These are phyloP conservation scores for Vollenhovia emeryi DNA, from an alignment of 1,140 invertebrate species.

Conservation along the genomic window DNA sequence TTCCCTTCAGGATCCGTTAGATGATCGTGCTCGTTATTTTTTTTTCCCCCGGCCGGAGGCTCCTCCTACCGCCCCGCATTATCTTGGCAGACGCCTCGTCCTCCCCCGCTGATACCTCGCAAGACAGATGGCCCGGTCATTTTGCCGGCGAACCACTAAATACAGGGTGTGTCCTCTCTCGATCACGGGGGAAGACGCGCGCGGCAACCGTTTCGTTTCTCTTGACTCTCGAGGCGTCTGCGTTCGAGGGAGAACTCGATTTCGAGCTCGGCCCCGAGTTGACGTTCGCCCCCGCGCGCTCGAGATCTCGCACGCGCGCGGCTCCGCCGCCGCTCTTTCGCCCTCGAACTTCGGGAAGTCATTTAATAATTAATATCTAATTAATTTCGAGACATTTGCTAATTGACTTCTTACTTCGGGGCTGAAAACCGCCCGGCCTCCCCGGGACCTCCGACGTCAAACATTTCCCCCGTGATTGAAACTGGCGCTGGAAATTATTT, in stretches of 20 bases:
- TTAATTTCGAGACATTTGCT: conserved; percentile 17
- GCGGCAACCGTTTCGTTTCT: background rate
- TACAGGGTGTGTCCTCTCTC: conserved; percentile 45
- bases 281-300: no score
- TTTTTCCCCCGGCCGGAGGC: conserved; percentile 6
- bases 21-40: conserved; percentile 29
- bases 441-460: background rate
- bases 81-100: background rate
- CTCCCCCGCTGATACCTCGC: background rate
- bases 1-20: conserved; percentile 45
- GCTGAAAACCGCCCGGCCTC: background rate
- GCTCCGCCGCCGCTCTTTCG: no score
- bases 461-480: background rate
- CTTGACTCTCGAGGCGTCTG: background rate
- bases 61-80: background rate
- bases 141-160: conserved; percentile 21
- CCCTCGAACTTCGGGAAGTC: background rate
- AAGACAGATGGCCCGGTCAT: conserved; percentile 27
- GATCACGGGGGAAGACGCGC: background rate
- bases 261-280: background rate
- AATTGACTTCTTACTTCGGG: background rate
- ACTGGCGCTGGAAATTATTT: background rate
- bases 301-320: background rate
- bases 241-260: background rate
- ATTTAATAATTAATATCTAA: conserved; percentile 24